A percentile compares a stretch with the other conserved stretches of the same genome.
phyloP scores from a whole-genome alignment of 2,797 vertebrate genomes.

The Protonibea diacanthus region DNA sequence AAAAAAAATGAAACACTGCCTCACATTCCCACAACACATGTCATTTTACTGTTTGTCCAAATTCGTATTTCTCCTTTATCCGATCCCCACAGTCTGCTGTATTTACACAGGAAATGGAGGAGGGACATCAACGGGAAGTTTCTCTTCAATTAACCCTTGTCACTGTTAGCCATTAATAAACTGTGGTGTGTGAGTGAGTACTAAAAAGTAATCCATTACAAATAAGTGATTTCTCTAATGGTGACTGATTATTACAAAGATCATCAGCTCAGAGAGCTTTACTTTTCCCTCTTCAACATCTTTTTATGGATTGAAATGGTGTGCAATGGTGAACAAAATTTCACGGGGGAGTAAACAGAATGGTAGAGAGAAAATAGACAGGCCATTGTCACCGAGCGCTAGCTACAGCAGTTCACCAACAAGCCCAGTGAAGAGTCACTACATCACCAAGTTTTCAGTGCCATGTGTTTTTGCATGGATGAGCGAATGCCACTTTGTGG shows the following conservation, averaged over 20 bases:
- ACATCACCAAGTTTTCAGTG: background rate
- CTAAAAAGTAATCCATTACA: background rate
- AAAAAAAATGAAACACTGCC: constrained; percentile 15
- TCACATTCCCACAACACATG: constrained; percentile 27
- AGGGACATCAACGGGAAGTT: background rate
- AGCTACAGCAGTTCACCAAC: background rate
- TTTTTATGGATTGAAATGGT: background rate
- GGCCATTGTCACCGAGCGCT: background rate
- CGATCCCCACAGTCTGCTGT: background rate
- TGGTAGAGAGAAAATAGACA: background rate
- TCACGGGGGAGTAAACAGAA: background rate
- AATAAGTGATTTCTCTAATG: background rate
- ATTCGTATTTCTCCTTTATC: constrained; percentile 10
- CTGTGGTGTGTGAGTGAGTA: background rate
- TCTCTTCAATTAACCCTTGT: background rate
- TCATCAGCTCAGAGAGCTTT: background rate
- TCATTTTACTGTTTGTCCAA: constrained; percentile 33
- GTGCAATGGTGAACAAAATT: background rate
- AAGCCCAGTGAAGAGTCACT: background rate
- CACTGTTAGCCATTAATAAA: background rate
- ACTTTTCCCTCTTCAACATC: background rate
- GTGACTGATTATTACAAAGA: background rate
- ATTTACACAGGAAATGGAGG: background rate
- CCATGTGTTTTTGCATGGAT: background rate
- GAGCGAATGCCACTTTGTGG: background rate